Base-by-base conservation (phyloP, 1,140 invertebrate species). In the Helicoverpa armigera region DNA sequence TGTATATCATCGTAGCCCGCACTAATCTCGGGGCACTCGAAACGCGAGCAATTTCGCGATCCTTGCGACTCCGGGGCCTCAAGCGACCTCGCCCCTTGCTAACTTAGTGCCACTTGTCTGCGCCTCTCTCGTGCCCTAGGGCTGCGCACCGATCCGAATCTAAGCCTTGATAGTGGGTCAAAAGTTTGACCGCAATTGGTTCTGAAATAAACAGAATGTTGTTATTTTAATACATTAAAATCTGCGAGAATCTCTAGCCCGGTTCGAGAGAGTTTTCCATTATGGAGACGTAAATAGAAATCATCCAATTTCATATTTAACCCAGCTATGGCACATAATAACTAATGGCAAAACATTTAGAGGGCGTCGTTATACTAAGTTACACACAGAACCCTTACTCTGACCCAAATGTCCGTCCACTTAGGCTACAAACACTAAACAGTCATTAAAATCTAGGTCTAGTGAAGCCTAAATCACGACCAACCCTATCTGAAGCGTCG, bases 71-170 rank as follows among this genome's bases (percentile, higher is more conserved):
- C 35, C 43, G 56, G 74, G n/a, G 53, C 69, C 18, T 54, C 63
- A 29, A 50, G 53, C 50, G 23, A 23, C 51, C 67, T 69, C 61
- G 43, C 51, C 54, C 69, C 61, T 53, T 18, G 16, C 73, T 80
- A 83, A 83, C 79, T 82, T 84, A 84, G 80, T 84, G 65, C 61
- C 83, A 84, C 83, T 84, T 76, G 54, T 79, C 60, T 76, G 65
- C 72, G 63, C 70, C 83, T 77, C 65, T 35, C 29, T 50, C 13
- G 79, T 16, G 35, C 65, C 50, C 12, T 23, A 72, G 69, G 69
- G 69, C 69, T 72, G 69, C 23, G 54, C 23, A 16, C 48, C 23
- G 9, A 72, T 51, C 12, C 5, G 9, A 2, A 7, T 18, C 9
- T 14, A 51, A 69, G 9, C 18, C 43, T 72, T 31, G 18, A 5